Conservation (phyloP, 2,113 vertebrate genomes). For the Colaptes auratus region DNA sequence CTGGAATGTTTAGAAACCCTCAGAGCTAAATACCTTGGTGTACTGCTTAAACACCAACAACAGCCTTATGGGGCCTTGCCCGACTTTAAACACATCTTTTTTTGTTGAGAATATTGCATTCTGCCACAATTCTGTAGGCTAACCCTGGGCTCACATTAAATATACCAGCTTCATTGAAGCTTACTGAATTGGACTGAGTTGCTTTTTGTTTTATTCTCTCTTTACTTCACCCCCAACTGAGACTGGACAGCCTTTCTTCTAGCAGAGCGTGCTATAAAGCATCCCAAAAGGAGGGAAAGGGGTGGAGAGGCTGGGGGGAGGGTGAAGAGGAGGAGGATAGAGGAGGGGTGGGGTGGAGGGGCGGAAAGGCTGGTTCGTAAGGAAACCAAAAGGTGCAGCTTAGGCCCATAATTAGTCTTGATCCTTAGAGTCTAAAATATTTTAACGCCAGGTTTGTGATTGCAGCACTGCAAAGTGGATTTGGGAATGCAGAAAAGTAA, state of each 20-base stretch:
- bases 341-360: constrained; percentile 1
- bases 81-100: constrained; percentile 88
- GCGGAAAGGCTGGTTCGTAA: not conserved
- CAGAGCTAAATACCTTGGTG: constrained; percentile 86
- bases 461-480: constrained; percentile 89
- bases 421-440: constrained; percentile 94
- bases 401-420: constrained; percentile 97
- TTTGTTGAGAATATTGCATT: constrained; percentile 87
- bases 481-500: constrained; percentile 94
- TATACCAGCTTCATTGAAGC: constrained; percentile 85
- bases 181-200: constrained; percentile 88
- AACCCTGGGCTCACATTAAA: constrained; percentile 85
- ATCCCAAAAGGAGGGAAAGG: constrained; percentile 75
- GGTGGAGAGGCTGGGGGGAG: constrained; percentile 16
- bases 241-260: constrained; percentile 84
- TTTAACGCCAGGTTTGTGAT: constrained; percentile 94
- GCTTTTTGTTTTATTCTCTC: constrained; percentile 86
- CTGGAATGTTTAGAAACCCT: constrained; percentile 90
- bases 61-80: constrained; percentile 87
- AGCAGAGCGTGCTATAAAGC: constrained; percentile 83
- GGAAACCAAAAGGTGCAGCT: constrained; percentile 89
- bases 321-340: constrained; percentile 49
- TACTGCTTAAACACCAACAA: constrained; percentile 91
- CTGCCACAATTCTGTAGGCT: constrained; percentile 84
- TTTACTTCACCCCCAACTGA: constrained; percentile 84